These are phyloP conservation scores for Vulpes lagopus DNA, from an alignment of 2,113 vertebrate species.

Conservation along the genomic window DNA sequence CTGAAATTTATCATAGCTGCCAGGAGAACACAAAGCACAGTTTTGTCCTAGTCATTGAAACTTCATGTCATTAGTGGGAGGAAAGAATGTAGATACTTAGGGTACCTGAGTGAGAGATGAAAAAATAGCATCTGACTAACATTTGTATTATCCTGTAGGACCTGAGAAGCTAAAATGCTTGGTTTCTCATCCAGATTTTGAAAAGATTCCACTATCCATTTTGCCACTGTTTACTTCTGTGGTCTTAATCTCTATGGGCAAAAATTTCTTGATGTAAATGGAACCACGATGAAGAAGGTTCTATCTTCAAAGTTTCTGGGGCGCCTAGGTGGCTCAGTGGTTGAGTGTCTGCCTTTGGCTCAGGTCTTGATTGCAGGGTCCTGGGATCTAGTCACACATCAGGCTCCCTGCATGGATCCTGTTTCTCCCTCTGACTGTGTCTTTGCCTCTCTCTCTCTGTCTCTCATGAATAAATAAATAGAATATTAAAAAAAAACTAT, in stretches of 20 bases:
- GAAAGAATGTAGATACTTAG: not conserved
- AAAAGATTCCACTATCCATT: not conserved
- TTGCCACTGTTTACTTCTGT: slow-evolving; percentile 17
- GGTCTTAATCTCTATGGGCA: not conserved
- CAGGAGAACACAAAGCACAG: not conserved
- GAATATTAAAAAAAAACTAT: not conserved
- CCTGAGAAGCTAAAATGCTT: not conserved
- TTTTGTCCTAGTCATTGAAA: not conserved
- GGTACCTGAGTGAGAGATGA: not conserved
- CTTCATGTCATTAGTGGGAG: not conserved
- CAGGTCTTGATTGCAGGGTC: not conserved
- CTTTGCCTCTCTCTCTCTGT: not conserved
- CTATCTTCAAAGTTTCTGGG: not conserved
- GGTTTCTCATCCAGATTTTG: not conserved
- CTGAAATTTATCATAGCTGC: not conserved
- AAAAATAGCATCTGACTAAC: not conserved
- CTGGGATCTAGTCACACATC: accelerated
- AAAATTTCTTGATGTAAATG: not conserved
- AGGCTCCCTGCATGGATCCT: not conserved
- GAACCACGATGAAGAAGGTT: not conserved
- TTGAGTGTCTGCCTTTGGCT: not conserved
- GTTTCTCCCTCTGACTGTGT: not conserved
- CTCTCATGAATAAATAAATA: not conserved
- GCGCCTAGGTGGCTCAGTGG: not conserved
- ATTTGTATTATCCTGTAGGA: not conserved